phyloP scores from a whole-genome alignment of 2,888 invertebrate species.

The Drosophila flavopinicola region DNA sequence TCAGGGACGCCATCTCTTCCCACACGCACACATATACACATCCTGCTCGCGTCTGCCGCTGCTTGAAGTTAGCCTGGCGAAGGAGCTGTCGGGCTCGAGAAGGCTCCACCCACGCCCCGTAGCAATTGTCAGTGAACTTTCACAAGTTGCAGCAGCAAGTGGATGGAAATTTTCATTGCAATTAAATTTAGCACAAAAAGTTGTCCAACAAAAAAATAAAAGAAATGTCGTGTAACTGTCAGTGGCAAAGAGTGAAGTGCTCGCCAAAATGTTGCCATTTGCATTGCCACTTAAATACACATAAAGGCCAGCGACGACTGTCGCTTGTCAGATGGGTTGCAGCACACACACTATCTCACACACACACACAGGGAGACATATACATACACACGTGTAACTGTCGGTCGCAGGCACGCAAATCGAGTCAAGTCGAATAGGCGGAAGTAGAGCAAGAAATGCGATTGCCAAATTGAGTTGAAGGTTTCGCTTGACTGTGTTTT shows the following conservation, averaged over 20 bases:
- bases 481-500: constrained; percentile 80
- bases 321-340: constrained; percentile 19
- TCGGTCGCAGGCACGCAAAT: constrained; percentile 72
- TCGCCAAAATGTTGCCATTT: constrained; percentile 77
- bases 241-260: constrained; percentile 64
- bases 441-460: constrained; percentile 81
- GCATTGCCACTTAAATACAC: constrained; percentile 81
- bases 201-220: constrained; percentile 34
- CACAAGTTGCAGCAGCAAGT: constrained; percentile 53
- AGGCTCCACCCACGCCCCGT: constrained; percentile 6
- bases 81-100: constrained; percentile 3
- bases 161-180: constrained; percentile 74
- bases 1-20: constrained; percentile 50
- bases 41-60: not conserved
- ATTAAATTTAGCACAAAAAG: constrained; percentile 75
- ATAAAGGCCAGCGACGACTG: constrained; percentile 58
- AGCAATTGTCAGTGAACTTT: constrained; percentile 62
- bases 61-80: constrained; percentile 4
- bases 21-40: not conserved
- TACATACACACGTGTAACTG: constrained; percentile 38
- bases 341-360: constrained; percentile 19
- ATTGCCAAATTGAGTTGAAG: constrained; percentile 80
- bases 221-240: constrained; percentile 71
- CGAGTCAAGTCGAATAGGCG: constrained; percentile 81
- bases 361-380: constrained; percentile 17